Evolutionary conservation across 2,113 vertebrate genomes (phyloP).

Genomic region (Etheostoma spectabile): DNA sequence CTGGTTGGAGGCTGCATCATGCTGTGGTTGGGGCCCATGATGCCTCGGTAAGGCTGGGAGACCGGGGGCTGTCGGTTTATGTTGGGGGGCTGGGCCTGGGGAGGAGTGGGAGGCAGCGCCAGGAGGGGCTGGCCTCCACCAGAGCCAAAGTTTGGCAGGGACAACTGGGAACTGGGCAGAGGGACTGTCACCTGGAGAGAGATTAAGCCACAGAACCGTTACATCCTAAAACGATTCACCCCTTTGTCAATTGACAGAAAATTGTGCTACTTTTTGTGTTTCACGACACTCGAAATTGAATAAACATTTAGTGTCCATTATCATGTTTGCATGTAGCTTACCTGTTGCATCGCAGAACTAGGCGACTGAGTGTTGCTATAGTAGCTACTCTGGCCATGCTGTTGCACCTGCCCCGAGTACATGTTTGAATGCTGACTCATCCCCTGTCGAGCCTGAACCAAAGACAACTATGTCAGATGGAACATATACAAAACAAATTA

Average conservation of each 20-base stretch:
- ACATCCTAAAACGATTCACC: background rate
- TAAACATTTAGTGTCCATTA: background rate
- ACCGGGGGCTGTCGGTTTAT: conserved; percentile 91
- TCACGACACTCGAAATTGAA: background rate
- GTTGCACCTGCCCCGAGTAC: conserved; percentile 96
- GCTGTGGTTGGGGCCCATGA: conserved; percentile 92
- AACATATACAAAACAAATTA: background rate
- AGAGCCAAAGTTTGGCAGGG: conserved; percentile 94
- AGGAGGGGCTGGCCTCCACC: conserved; percentile 93
- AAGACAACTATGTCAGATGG: conserved; percentile 9
- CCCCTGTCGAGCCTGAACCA: conserved; percentile 92
- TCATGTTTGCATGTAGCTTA: conserved; percentile 66
- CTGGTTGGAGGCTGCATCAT: conserved; percentile 93
- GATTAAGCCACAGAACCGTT: background rate
- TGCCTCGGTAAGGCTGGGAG: conserved; percentile 91
- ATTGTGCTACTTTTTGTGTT: background rate
- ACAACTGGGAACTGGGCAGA: conserved; percentile 93
- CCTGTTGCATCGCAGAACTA: conserved; percentile 95
- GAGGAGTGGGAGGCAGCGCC: conserved; percentile 91
- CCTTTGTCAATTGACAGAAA: background rate
- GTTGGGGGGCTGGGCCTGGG: conserved; percentile 91
- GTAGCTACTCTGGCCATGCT: conserved; percentile 96
- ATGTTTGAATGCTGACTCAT: conserved; percentile 97
- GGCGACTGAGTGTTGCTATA: conserved; percentile 97
- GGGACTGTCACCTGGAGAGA: conserved; percentile 90